Base-by-base conservation (phyloP, 2,888 invertebrate species). In the Zhuqinia jingwanae region DNA sequence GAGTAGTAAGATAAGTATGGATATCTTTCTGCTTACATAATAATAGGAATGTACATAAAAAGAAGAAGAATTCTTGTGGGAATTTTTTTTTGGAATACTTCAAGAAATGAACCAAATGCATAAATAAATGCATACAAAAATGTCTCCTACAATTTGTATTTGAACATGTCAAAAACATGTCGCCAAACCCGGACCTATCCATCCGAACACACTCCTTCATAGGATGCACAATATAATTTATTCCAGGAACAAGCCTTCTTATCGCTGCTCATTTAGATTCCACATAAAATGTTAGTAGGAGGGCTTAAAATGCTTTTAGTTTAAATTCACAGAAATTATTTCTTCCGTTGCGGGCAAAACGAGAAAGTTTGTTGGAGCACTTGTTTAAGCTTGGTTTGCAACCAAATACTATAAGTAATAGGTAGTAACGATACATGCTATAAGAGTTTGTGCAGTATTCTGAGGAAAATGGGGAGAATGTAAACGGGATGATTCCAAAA, bases 131-230 rank as follows among this genome's bases (percentile, higher is more conserved):
- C 63, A n/a, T 65, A 36, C n/a, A 65, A 3, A 30, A 17, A 63
- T 30, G 63, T 30, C n/a, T n/a, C n/a, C n/a, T n/a, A n/a, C n/a
- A 58, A 63, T 30, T 63, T 65, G 17, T 36, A 15, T 17, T 65
- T 65, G 63, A 1, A 36, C 36, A 65, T 36, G 8, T 65, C 36
- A 65, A 36, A 65, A 36, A 36, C 36, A 65, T 36, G 27, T 17
- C n/a, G 13, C 30, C 30, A 30, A 30, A 8, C 36, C 36, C 63
- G 36, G 63, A 65, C 36, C 36, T 65, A 8, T 15, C 15, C 8
- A n/a, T n/a, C 8, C 25, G 22, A 22, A 6, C 10, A 58, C 36
- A 36, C 36, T 36, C n/a, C 36, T 36, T 36, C 27, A 60, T n/a
- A n/a, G n/a, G 13, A 25, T 22, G 11, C 3, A 36, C 1, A 65